A percentile compares a stretch with the other conserved stretches of the same genome.
phyloP scores from a whole-genome alignment of 2,888 invertebrate genomes.

The Choristoneura rosaceana region DNA sequence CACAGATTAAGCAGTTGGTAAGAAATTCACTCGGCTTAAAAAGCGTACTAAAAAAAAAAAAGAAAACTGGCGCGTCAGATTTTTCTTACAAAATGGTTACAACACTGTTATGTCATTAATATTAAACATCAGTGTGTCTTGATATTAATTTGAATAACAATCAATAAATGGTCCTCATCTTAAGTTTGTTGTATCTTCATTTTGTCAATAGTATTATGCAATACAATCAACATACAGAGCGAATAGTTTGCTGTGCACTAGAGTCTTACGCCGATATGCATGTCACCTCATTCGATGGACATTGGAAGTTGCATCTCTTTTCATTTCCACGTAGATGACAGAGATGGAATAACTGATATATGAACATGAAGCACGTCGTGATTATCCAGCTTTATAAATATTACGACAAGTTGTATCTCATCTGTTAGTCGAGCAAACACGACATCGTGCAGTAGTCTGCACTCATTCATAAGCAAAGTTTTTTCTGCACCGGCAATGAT shows the following conservation, averaged over 20 bases:
- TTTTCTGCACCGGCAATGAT: slow-evolving; percentile 52
- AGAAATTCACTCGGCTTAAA: no score
- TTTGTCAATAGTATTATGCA: slow-evolving; percentile 22
- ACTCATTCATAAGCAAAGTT: slow-evolving; percentile 58
- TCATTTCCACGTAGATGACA: neutral
- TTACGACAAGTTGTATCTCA: slow-evolving; percentile 11
- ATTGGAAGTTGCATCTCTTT: neutral
- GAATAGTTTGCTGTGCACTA: slow-evolving; percentile 23
- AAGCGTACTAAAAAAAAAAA: no score
- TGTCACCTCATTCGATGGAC: neutral
- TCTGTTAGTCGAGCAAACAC: slow-evolving; percentile 29
- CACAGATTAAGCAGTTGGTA: no score
- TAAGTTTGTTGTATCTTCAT: slow-evolving; percentile 1
- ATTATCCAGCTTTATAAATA: slow-evolving; percentile 28
- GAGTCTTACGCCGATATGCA: neutral
- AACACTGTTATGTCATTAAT: neutral
- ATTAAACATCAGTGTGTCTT: neutral
- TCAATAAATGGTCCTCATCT: neutral
- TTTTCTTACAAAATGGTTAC: neutral
- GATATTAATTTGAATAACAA: neutral
- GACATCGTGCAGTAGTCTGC: slow-evolving; percentile 49
- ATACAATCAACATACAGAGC: slow-evolving; percentile 29
- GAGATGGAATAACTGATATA: neutral
- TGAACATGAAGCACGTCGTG: neutral
- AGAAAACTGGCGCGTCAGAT: no score